Conservation (phyloP, 1,140 invertebrate species). For the Drosophila tropicalis region DNA sequence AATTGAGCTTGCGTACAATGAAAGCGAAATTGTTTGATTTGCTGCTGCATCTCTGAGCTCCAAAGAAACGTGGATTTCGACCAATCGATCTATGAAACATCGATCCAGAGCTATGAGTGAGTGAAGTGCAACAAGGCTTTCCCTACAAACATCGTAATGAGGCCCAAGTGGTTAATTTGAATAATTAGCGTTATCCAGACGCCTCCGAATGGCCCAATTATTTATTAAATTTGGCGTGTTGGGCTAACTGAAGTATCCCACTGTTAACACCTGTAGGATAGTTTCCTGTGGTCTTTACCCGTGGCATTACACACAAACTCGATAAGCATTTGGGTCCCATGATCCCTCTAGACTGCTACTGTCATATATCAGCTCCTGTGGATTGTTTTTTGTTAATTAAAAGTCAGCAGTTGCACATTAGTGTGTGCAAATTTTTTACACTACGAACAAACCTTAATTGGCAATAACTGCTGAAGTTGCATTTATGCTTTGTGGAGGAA, state of each 20-base stretch:
- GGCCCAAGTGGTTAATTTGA: neutral
- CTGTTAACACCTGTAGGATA: constrained; percentile 64
- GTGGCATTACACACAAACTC: constrained; percentile 22
- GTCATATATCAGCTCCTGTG: constrained; percentile 38
- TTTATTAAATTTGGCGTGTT: neutral
- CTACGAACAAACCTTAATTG: constrained; percentile 45
- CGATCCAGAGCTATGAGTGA: neutral
- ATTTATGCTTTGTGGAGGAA: constrained; percentile 35
- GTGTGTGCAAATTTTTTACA: constrained; percentile 42
- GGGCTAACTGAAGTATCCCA: constrained; percentile 11
- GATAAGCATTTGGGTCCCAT: constrained; percentile 59
- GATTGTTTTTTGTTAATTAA: constrained; percentile 44
- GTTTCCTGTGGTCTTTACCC: constrained; percentile 31
- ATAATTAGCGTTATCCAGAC: constrained; percentile 43
- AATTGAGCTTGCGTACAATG: constrained; percentile 78
- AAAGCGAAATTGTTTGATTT: constrained; percentile 81
- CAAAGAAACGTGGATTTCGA: constrained; percentile 41
- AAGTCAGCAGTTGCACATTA: constrained; percentile 40
- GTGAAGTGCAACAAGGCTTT: neutral
- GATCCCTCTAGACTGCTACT: constrained; percentile 44
- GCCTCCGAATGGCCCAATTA: no score
- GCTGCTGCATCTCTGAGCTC: constrained; percentile 43
- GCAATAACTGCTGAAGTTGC: neutral
- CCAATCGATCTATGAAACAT: constrained; percentile 37
- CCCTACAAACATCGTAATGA: no score